Evolutionary conservation across 2,888 invertebrate genomes (phyloP), one percentile per base, ranked within the genome.

Genomic region (Monoplex corrugatus): DNA sequence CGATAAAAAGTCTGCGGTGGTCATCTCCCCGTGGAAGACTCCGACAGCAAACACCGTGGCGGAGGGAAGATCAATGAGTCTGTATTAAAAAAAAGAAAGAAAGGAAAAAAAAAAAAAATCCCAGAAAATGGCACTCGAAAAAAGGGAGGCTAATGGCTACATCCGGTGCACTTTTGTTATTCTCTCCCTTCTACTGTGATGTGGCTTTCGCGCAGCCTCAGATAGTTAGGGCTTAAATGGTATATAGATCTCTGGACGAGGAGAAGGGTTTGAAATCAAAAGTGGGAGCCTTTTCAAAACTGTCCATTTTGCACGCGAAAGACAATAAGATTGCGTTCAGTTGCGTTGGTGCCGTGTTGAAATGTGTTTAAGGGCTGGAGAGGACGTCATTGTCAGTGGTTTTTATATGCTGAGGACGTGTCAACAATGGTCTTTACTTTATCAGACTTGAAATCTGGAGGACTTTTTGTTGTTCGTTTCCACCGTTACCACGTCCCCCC

Each of bases 71-170:
- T 78, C 78, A 78, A 38, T 78, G 78, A 78, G 32, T 8, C 35
- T 75, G 35, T 75, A 32, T 50, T 23, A 57, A 57, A 57, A 50
- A 50, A 50, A 50, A 50, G 10, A 50, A 50, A 50, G 10, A 50
- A 50, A 57, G 3, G 16, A 57, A 57, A 57, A 57, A 16, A 50
- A 50, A 50, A 75, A 75, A 32, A 75, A 78, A 32, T 35, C 35
- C 35, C 16, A 78, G 78, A 78, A 38, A 78, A 35, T 78, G 78
- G 78, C 78, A 78, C 78, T 78, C 78, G 38, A 78, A 32, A 78
- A 38, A 38, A 57, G 78, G 78, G 78, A 38, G 38, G 78, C 13
- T 78, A 78, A 78, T 78, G 38, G 78, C 5, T 38, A 10, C 78
- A 8, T 78, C 38, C 38, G 78, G 78, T 16, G 38, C 75, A 32